phyloP scores from a whole-genome alignment of 2,113 vertebrate species.

The Heterocephalus glaber region DNA sequence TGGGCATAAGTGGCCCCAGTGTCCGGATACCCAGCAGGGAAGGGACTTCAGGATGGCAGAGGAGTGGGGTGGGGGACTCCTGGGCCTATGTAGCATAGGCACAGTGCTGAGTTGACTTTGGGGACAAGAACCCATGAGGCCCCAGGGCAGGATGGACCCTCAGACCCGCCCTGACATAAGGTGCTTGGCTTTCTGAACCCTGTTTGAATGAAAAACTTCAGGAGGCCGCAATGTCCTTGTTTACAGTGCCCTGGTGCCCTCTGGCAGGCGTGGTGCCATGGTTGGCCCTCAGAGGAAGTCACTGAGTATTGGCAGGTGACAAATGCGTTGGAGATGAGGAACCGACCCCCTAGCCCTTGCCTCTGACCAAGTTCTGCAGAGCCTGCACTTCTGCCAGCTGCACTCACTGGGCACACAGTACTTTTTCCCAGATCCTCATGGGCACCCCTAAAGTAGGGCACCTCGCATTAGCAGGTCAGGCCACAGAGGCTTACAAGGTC shows the following conservation, averaged over 20 bases:
- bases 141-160: rapidly evolving
- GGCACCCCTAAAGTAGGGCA: rapidly evolving
- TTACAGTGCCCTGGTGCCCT: no score
- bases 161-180: rapidly evolving
- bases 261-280: background rate
- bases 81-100: rapidly evolving
- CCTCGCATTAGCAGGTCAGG: rapidly evolving
- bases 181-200: rapidly evolving
- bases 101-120: rapidly evolving
- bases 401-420: rapidly evolving
- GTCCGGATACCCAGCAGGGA: background rate
- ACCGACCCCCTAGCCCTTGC: rapidly evolving
- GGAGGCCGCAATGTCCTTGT: background rate
- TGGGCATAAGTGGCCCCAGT: background rate
- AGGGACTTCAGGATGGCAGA: background rate
- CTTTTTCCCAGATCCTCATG: rapidly evolving
- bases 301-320: background rate
- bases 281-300: background rate
- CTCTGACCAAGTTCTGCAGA: background rate
- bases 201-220: no score
- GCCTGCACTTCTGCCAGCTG: rapidly evolving
- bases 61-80: background rate
- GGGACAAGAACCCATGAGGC: background rate
- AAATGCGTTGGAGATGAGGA: background rate
- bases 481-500: background rate